phyloP scores from a whole-genome alignment of 2,888 invertebrate genomes.

The Spodoptera littoralis region DNA sequence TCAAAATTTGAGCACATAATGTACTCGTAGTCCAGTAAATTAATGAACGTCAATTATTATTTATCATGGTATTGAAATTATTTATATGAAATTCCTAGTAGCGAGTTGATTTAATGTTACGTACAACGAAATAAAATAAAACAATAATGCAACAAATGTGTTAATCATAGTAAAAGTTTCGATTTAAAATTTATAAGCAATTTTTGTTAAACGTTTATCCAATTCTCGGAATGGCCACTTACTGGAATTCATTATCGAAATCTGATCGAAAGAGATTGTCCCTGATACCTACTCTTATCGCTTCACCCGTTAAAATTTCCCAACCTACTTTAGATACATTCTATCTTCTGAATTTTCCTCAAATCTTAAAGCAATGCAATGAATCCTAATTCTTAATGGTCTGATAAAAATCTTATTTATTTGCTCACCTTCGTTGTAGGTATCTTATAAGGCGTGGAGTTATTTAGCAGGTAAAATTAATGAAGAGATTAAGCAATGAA shows the following conservation, averaged over 20 bases:
- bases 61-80: no score
- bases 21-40: no score
- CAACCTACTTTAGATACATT: constrained; percentile 31
- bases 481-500: constrained; percentile 19
- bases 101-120: not conserved
- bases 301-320: constrained; percentile 54
- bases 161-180: constrained; percentile 9
- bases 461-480: constrained; percentile 16
- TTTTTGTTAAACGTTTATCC: constrained; percentile 43
- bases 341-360: constrained; percentile 24
- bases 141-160: no score
- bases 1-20: no score
- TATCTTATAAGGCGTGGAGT: not conserved
- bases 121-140: constrained; percentile 14
- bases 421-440: constrained; percentile 7
- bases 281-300: constrained; percentile 57
- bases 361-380: constrained; percentile 13
- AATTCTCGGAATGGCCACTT: constrained; percentile 43
- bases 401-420: constrained; percentile 45
- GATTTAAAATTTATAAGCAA: constrained; percentile 21
- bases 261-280: constrained; percentile 54
- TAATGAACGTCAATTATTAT: no score
- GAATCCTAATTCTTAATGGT: constrained; percentile 26
- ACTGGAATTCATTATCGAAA: constrained; percentile 59
- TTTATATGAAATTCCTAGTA: no score